phyloP scores from a whole-genome alignment of 2,888 invertebrate species.

The Calliscelio sp. region DNA sequence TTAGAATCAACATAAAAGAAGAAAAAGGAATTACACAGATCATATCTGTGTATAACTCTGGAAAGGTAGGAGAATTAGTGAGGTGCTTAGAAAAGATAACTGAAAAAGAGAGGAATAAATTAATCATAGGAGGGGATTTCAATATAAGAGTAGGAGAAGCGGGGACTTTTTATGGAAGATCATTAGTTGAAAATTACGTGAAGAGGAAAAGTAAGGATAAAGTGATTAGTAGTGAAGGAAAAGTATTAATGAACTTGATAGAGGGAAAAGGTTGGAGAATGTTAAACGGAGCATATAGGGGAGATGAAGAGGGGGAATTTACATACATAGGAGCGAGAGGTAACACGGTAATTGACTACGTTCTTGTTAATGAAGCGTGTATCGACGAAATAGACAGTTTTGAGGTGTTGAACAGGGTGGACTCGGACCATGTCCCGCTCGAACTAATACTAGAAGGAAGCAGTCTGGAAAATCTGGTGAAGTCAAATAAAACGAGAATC shows the following conservation, averaged over 20 bases:
- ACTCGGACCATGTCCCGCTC: constrained; percentile 64
- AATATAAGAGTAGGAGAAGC: neutral
- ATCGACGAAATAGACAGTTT: constrained; percentile 31
- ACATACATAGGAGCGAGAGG: constrained; percentile 54
- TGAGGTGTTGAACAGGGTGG: constrained; percentile 7
- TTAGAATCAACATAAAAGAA: neutral
- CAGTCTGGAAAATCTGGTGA: neutral
- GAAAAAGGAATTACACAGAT: neutral
- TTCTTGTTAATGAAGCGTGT: constrained; percentile 38
- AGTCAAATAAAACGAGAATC: constrained; percentile 5
- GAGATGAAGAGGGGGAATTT: constrained; percentile 61
- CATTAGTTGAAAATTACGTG: neutral
- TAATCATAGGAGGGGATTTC: constrained; percentile 23
- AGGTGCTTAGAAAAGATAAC: neutral
- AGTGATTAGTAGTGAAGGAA: neutral
- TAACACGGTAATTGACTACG: constrained; percentile 61
- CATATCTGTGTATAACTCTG: constrained; percentile 15
- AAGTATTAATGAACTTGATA: neutral
- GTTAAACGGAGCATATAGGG: constrained; percentile 44
- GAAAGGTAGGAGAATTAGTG: neutral
- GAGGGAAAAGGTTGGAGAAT: constrained; percentile 52
- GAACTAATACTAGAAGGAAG: constrained; percentile 14
- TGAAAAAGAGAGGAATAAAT: neutral
- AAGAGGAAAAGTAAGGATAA: neutral
- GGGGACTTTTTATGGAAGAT: neutral